These are phyloP conservation scores for Echiichthys vipera DNA, from an alignment of 2,797 vertebrate genomes.

Conservation along the genomic window DNA sequence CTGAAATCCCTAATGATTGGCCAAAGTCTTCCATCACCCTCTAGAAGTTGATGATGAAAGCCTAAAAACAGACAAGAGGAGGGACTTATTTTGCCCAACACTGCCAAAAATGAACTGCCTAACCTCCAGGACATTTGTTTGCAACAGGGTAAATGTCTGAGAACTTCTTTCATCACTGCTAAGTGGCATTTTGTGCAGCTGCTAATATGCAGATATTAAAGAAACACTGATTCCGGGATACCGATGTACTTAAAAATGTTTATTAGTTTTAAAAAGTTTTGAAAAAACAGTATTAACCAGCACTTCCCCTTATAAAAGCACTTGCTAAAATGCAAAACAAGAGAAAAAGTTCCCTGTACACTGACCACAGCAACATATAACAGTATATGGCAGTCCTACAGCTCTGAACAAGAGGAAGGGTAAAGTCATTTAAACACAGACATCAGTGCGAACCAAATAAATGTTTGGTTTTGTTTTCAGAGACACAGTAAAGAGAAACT, in stretches of 20 bases:
- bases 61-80: too few relatives aligned
- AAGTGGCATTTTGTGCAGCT: too few relatives aligned
- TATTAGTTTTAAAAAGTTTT: conserved; percentile 94
- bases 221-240: conserved; percentile 52
- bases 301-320: conserved; percentile 93
- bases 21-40: too few relatives aligned
- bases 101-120: too few relatives aligned
- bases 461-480: conserved; percentile 78
- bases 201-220: conserved; percentile 14
- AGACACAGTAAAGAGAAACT: conserved; percentile 86
- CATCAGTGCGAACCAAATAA: conserved; percentile 85
- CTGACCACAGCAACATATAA: conserved; percentile 84
- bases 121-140: too few relatives aligned
- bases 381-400: conserved; percentile 87
- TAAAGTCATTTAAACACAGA: conserved; percentile 89
- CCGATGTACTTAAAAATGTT: conserved; percentile 87
- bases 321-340: conserved; percentile 92
- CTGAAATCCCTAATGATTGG: too few relatives aligned
- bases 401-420: conserved; percentile 87
- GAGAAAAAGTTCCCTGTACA: conserved; percentile 88
- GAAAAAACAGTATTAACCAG: conserved; percentile 92
- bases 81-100: too few relatives aligned
- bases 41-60: too few relatives aligned
- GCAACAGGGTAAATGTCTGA: too few relatives aligned
- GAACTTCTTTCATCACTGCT: too few relatives aligned